Evolutionary conservation across 1,140 invertebrate species (phyloP), one percentile per base, ranked within the genome.

Genomic region (Psix sp.): DNA sequence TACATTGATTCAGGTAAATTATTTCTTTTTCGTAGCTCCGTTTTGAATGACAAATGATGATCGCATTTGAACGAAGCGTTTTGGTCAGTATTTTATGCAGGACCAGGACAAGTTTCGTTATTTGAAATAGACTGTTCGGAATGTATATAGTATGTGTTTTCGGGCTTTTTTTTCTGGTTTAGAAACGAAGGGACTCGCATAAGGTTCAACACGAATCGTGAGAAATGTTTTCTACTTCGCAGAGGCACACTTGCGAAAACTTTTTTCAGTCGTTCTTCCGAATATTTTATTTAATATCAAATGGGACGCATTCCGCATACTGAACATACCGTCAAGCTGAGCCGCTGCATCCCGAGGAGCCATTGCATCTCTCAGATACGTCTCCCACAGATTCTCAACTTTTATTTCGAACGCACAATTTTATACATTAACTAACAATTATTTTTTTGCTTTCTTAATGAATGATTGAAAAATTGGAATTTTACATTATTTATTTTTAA

Each of bases 221-320:
- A 76, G 74, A 72, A 76, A 72, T 76, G 74, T 75, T 66, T 70
- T 57, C 68, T 70, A 45, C 59, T 45, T 60, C 20, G 67, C 35
- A 57, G 45, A 74, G 48, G 52, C 54, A 60, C 59, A 77, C 52
- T 77, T 74, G 73, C 56, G 59, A 35, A 78, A 78, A 74, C 39
- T 80, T 59, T 49, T 75, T 75, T 71, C 42, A 42, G 42, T 65
- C 45, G 40, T 62, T 56, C 38, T 40, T 31, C 35, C 77, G 78
- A 84, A 85, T 86, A 84, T 84, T 84, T 86, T 80, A 85, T 85
- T 86, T 86, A 85, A 87, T 87, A 84, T 85, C 74, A 83, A 83
- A 83, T 48, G 77, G 78, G 81, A 83, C 76, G 78, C 80, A 79
- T 81, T 81, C 78, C 67, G 82, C 80, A 82, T 85, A 80, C 80